These are phyloP conservation scores for Dusona sp. DNA, from an alignment of 2,888 invertebrate species.

Conservation along the genomic window DNA sequence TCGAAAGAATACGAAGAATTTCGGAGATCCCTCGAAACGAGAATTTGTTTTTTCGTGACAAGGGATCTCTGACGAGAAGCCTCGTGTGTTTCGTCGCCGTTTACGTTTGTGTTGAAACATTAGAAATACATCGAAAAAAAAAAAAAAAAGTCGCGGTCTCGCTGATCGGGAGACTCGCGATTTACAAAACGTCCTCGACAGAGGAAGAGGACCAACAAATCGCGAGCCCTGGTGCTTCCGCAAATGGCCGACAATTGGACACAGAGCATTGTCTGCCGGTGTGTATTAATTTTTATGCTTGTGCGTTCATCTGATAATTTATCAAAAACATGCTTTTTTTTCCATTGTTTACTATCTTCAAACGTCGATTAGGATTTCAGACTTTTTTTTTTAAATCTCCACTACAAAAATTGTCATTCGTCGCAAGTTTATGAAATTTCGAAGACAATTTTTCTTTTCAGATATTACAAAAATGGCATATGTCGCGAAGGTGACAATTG, in stretches of 20 bases:
- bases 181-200: slow-evolving; percentile 59
- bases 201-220: slow-evolving; percentile 58
- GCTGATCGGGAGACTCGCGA: slow-evolving; percentile 18
- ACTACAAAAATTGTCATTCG: background rate
- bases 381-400: background rate
- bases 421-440: background rate
- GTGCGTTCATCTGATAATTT: background rate
- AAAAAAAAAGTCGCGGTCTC: slow-evolving; percentile 3
- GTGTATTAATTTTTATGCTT: slow-evolving; percentile 68
- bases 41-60: slow-evolving; percentile 45
- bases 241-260: slow-evolving; percentile 84
- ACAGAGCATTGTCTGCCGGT: slow-evolving; percentile 83
- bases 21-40: slow-evolving; percentile 51
- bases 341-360: background rate
- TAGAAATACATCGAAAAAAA: background rate
- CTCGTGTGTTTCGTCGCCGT: slow-evolving; percentile 12
- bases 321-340: background rate
- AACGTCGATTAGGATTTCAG: background rate
- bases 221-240: slow-evolving; percentile 69
- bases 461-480: slow-evolving; percentile 82
- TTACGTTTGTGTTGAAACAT: background rate
- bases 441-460: slow-evolving; percentile 64
- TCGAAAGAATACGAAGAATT: slow-evolving; percentile 29
- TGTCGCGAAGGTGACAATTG: slow-evolving; percentile 82
- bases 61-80: slow-evolving; percentile 25